Conservation (phyloP, 1,140 invertebrate genomes). For the Eupeodes corollae region DNA sequence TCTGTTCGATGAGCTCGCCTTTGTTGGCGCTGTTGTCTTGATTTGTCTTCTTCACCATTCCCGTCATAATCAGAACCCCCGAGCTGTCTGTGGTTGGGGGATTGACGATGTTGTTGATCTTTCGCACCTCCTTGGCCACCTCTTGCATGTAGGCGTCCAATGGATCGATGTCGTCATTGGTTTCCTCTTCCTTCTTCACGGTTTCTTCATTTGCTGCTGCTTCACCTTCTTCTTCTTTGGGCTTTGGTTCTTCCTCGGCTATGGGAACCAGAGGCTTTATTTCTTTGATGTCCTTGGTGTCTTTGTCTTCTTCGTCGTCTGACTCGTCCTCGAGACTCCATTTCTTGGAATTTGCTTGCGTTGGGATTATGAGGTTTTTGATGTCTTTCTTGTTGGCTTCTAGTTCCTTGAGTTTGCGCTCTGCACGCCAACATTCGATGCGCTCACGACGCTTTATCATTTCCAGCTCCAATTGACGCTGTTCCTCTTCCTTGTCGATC, state of each 20-base stretch:
- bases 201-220: slow-evolving; percentile 42
- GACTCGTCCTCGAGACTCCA: slow-evolving; percentile 90
- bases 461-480: slow-evolving; percentile 81
- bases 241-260: not conserved
- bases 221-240: slow-evolving; percentile 38
- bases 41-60: slow-evolving; percentile 76
- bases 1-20: slow-evolving; percentile 94
- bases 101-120: slow-evolving; percentile 63
- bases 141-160: slow-evolving; percentile 94
- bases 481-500: slow-evolving; percentile 59
- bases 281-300: slow-evolving; percentile 17
- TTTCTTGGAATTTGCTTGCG: slow-evolving; percentile 48
- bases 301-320: slow-evolving; percentile 50
- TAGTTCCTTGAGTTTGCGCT: slow-evolving; percentile 74
- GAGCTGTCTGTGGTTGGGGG: slow-evolving; percentile 23
- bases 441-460: slow-evolving; percentile 93
- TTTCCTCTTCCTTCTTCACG: slow-evolving; percentile 50
- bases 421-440: slow-evolving; percentile 84
- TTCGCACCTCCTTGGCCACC: slow-evolving; percentile 71
- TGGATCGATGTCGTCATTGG: slow-evolving; percentile 88
- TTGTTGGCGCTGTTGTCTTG: slow-evolving; percentile 53
- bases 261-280: not conserved
- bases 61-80: slow-evolving; percentile 73
- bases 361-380: slow-evolving; percentile 24
- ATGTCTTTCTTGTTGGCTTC: slow-evolving; percentile 65